Evolutionary conservation across 2,888 invertebrate species (phyloP), one percentile per base, ranked within the genome.

Genomic region (Stenchaetothrips biformis): DNA sequence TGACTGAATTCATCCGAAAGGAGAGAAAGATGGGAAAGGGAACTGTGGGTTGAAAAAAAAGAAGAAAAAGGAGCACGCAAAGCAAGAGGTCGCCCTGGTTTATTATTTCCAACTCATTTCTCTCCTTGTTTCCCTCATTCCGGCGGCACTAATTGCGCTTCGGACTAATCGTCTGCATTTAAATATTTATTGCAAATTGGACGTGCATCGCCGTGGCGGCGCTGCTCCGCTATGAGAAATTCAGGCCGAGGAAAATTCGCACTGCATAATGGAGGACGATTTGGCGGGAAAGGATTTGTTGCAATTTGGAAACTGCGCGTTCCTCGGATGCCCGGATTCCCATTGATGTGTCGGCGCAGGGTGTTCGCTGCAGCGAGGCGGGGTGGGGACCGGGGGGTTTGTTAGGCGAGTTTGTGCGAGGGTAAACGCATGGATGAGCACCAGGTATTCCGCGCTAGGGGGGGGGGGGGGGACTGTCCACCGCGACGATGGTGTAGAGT

Each of bases 151-250:
- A 74, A 74, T 74, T 74, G 67, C 67, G 25, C 67, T 25, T 74
- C 25, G 67, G 67, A 25, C 67, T 74, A 74, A 74, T 74, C 67
- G 67, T 25, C 25, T 74, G 67, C 67, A 74, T 74, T 74, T 74
- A 74, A 74, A 74, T 74, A 74, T 74, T 74, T 74, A 74, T 74
- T 74, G 25, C 67, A 74, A 74, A 74, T 25, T 74, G 67, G 21
- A 74, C 67, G 67, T 74, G 67, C 11, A 21, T 37, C 37, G 37
- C 37, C 37, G 37, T 37, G 37, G 37, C 37, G 37, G 37, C 37
- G 37, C 37, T 4, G 37, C 37, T 37, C 2, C 37, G 37, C 37
- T 37, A 37, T 1, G 37, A 37, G 37, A 4, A 37, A 37, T 37
- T 4, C 37, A 37, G 37, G 37, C 37, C 37, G 37, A 37, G 37